A percentile compares a stretch with the other conserved stretches of the same genome.
phyloP scores from a whole-genome alignment of 2,888 invertebrate species.

The Eudiplozoon nipponicum region DNA sequence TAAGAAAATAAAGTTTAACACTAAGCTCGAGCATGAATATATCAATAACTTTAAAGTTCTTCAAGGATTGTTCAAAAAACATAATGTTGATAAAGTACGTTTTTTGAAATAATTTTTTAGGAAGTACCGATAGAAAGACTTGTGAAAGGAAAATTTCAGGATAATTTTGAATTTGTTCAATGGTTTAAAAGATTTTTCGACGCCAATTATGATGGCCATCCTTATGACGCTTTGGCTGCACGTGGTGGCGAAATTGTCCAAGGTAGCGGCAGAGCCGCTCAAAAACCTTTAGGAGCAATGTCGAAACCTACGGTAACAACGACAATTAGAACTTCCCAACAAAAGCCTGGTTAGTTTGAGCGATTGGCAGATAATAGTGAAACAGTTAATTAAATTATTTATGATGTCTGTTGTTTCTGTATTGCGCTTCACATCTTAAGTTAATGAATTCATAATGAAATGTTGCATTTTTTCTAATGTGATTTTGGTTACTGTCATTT shows the following conservation, averaged over 20 bases:
- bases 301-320: not conserved
- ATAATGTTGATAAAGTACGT: slow-evolving; percentile 74
- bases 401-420: too few relatives aligned
- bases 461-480: too few relatives aligned
- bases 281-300: not conserved
- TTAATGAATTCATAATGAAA: too few relatives aligned
- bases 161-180: slow-evolving; percentile 99
- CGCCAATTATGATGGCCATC: slow-evolving; percentile 87
- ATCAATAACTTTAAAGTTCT: slow-evolving; percentile 95
- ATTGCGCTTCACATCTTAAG: too few relatives aligned
- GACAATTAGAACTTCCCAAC: not conserved
- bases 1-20: slow-evolving; percentile 54
- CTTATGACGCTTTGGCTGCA: slow-evolving; percentile 62
- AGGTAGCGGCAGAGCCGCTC: slow-evolving; percentile 18
- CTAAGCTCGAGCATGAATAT: slow-evolving; percentile 88
- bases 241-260: slow-evolving; percentile 51
- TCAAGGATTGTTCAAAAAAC: slow-evolving; percentile 75
- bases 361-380: too few relatives aligned
- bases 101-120: slow-evolving; percentile 33
- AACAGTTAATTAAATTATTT: too few relatives aligned
- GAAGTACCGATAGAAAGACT: slow-evolving; percentile 93
- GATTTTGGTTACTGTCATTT: too few relatives aligned
- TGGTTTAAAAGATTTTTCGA: slow-evolving; percentile 99
- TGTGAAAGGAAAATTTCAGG: slow-evolving; percentile 94
- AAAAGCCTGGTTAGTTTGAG: too few relatives aligned